Evolutionary conservation across 2,888 invertebrate genomes (phyloP).

Genomic region (Tetragnatha montana): DNA sequence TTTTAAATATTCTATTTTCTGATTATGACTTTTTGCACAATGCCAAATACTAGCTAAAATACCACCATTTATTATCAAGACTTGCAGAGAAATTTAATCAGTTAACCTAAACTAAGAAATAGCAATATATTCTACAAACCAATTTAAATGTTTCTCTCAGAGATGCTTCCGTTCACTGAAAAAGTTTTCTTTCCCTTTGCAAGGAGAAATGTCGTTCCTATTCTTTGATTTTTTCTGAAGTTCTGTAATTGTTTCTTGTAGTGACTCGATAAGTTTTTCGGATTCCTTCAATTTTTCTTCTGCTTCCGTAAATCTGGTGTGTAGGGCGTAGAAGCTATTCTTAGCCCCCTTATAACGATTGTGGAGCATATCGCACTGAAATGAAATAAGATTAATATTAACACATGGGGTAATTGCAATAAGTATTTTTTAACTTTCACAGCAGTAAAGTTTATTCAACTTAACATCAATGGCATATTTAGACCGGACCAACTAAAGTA

Average conservation of each 20-base stretch:
- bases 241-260: conserved; percentile 10
- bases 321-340: neutral
- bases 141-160: neutral
- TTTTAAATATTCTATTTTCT: too few relatives aligned
- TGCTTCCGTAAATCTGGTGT: neutral
- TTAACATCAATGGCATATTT: too few relatives aligned
- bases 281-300: conserved; percentile 1
- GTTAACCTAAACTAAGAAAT: too few relatives aligned
- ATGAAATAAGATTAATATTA: neutral
- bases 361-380: conserved; percentile 10
- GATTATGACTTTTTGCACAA: too few relatives aligned
- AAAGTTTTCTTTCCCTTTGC: neutral
- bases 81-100: too few relatives aligned
- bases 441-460: too few relatives aligned
- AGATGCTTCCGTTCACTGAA: neutral
- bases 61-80: too few relatives aligned
- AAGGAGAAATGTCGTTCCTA: neutral
- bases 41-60: too few relatives aligned
- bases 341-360: neutral
- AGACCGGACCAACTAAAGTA: too few relatives aligned
- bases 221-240: neutral
- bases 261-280: conserved; percentile 13
- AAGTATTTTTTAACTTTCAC: too few relatives aligned
- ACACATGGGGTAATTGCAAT: too few relatives aligned
- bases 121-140: neutral